phyloP scores from a whole-genome alignment of 2,113 vertebrate genomes.

The Tor tambroides region DNA sequence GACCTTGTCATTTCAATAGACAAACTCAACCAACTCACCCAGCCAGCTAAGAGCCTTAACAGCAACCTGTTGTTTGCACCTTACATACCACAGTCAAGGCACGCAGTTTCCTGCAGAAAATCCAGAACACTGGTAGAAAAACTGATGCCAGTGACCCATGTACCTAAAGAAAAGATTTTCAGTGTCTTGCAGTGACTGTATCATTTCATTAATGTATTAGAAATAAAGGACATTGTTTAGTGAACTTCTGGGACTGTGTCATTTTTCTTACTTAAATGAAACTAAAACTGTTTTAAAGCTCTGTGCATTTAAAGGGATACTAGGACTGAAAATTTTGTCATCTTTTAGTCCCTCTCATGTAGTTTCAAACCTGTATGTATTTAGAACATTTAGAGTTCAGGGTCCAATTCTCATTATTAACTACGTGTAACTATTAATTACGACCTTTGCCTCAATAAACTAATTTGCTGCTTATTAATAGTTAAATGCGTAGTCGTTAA shows the following conservation, averaged over 20 bases:
- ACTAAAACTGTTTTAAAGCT: neutral
- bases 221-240: neutral
- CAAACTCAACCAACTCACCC: neutral
- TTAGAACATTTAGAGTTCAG: neutral
- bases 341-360: neutral
- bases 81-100: slow-evolving; percentile 12
- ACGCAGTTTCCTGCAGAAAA: neutral
- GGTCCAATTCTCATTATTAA: too few species aligned
- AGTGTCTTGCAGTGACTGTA: neutral
- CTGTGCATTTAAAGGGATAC: neutral
- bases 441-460: too few species aligned
- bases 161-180: neutral
- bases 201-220: neutral
- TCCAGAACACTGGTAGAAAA: neutral
- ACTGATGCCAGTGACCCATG: neutral
- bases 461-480: too few species aligned
- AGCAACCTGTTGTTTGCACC: slow-evolving; percentile 3
- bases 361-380: neutral
- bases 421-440: too few species aligned
- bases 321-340: neutral
- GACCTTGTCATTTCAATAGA: neutral
- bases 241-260: neutral
- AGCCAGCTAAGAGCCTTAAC: neutral
- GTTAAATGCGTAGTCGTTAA: too few species aligned
- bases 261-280: neutral